phyloP scores from a whole-genome alignment of 2,888 invertebrate species.

The Apamea crenata region DNA sequence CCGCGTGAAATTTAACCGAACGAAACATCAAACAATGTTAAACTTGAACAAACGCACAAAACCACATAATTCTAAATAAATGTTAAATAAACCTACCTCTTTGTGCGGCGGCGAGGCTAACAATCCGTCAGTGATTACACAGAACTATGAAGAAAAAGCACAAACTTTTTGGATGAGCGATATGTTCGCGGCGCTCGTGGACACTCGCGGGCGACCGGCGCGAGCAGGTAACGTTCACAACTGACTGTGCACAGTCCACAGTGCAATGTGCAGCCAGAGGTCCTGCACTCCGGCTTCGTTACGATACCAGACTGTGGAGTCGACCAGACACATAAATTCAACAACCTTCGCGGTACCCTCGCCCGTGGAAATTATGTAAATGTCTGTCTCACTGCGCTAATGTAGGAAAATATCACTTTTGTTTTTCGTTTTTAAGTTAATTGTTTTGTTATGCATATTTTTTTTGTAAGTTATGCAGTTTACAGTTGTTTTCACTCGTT shows the following conservation, averaged over 20 bases:
- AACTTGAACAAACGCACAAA: conserved; percentile 20
- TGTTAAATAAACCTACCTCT: conserved; percentile 59
- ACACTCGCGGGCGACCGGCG: conserved; percentile 28
- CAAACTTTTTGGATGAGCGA: conserved; percentile 67
- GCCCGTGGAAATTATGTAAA: conserved; percentile 65
- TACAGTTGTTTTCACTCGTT: not conserved
- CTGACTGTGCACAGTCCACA: conserved; percentile 67
- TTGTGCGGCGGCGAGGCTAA: conserved; percentile 46
- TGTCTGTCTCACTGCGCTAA: conserved; percentile 55
- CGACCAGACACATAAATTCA: conserved; percentile 74
- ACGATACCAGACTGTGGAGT: conserved; percentile 56
- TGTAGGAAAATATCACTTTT: conserved; percentile 29
- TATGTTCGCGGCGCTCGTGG: conserved; percentile 14
- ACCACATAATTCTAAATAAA: conserved; percentile 39
- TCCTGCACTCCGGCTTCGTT: conserved; percentile 50
- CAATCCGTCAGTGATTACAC: conserved; percentile 65
- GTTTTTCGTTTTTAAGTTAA: conserved; percentile 27
- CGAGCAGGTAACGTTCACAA: conserved; percentile 53
- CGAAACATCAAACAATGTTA: conserved; percentile 20
- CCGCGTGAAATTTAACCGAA: conserved; percentile 31
- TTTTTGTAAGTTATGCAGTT: conserved; percentile 8
- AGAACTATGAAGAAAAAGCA: conserved; percentile 65
- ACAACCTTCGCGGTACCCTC: conserved; percentile 66
- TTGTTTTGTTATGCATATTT: not conserved
- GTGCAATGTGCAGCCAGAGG: conserved; percentile 65